Evolutionary conservation across 2,797 vertebrate species (phyloP).

Genomic region (Ctenopoma kingsleyae): DNA sequence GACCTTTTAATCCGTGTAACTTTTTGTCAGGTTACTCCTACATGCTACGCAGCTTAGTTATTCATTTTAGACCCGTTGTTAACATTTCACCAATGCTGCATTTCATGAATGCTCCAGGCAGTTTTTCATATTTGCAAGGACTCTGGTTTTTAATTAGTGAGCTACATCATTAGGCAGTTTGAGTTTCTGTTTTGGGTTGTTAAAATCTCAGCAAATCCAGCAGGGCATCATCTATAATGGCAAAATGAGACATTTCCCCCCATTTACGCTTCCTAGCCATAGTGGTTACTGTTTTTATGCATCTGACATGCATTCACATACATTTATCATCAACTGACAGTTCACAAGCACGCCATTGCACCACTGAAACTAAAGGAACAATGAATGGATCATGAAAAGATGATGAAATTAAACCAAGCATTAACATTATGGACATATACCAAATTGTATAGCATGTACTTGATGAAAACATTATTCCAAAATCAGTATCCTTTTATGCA

Average conservation of each 20-base stretch:
- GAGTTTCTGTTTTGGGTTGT: conserved; percentile 19
- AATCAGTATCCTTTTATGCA: not conserved
- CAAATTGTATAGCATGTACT: not conserved
- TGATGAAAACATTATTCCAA: not conserved
- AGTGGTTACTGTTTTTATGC: not conserved
- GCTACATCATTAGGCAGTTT: conserved; percentile 3
- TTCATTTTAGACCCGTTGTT: conserved; percentile 38
- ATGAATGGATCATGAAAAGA: not conserved
- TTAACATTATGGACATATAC: not conserved
- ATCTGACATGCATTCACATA: not conserved
- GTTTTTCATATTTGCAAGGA: conserved; percentile 23
- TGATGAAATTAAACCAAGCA: not conserved
- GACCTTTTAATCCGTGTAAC: conserved; percentile 62
- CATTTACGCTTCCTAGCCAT: not conserved
- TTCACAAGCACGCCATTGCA: too few relatives aligned
- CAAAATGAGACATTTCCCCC: not conserved
- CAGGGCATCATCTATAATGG: conserved; percentile 1
- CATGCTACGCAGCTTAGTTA: conserved; percentile 29
- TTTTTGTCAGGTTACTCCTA: conserved; percentile 43
- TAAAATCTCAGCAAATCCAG: conserved; percentile 20
- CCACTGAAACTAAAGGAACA: not conserved
- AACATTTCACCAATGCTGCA: conserved; percentile 31
- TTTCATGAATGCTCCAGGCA: conserved; percentile 10
- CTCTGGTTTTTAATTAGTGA: conserved; percentile 34
- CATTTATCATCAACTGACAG: not conserved